Base-by-base conservation (phyloP, 1,140 invertebrate genomes). In the Papilio helenus region DNA sequence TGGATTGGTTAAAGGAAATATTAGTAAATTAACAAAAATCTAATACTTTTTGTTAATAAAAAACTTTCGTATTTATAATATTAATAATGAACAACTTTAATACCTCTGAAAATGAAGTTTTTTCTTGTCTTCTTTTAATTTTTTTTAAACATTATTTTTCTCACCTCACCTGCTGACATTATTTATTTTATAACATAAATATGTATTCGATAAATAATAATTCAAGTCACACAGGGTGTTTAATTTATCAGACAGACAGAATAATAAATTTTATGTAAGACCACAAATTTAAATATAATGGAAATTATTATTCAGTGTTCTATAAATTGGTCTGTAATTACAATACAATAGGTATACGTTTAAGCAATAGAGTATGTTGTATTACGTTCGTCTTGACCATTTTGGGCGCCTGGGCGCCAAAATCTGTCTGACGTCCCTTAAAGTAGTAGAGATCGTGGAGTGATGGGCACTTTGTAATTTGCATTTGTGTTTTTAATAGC, bases 231-330 rank as follows among this genome's bases (percentile, higher is more conserved):
- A 68, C 26, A 61, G 20, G 14, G 1, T 3, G 61, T 68, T 68
- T 34, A 68, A 68, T 68, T 68, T 68, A 29, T 68, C 20, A 29
- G 14, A 34, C 61, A 65, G 14, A 65, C 61, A 34, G 61, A 65
- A 68, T 68, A 16, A 29, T 65, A 26, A 26, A 16, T 68, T 68
- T 68, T 29, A 16, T 68, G 26, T 68, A 29, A 29, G 10, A 68
- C 26, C 61, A 68, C 61, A 68, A 29, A 68, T 68, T 68, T 68
- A 29, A 68, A 68, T 68, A 68, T 68, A 68, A 68, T 68, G 26
- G 61, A 29, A 29, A 68, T 68, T 68, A 68, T 29, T 68, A 68
- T 68, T 68, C 61, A 26, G 61, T 55, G 51, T 55, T 51, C 58
- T 65, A 26, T 65, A 23, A 29, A 26, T 65, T 65, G 58, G 58